Conservation (phyloP, 2,797 vertebrate species). For the Syndactyla subalaris region DNA sequence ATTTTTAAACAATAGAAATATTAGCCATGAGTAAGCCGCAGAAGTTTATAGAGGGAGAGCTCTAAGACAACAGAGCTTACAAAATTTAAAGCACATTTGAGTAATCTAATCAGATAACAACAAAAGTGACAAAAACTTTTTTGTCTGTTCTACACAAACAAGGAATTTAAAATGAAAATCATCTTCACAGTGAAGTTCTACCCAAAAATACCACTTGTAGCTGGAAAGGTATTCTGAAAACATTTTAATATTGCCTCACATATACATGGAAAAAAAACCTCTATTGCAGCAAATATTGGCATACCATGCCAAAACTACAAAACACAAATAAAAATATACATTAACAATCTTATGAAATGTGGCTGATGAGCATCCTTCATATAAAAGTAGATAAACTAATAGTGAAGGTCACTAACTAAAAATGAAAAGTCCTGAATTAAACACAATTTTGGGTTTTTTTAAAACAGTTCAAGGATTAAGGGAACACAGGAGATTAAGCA, state of each 20-base stretch:
- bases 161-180: not conserved
- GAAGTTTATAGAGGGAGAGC: not conserved
- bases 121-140: accelerated
- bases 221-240: not conserved
- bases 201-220: not conserved
- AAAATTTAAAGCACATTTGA: not conserved
- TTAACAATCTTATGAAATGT: not conserved
- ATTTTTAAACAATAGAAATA: not conserved
- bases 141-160: not conserved
- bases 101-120: not conserved
- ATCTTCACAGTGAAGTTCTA: not conserved
- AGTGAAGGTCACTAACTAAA: accelerated
- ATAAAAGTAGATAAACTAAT: not conserved
- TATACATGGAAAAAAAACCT: not conserved
- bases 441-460: not conserved
- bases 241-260: not conserved
- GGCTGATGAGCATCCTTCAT: not conserved
- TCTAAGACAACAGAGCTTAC: not conserved
- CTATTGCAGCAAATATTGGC: not conserved
- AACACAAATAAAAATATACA: not conserved
- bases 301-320: not conserved
- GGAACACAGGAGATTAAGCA: not conserved
- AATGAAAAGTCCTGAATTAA: not conserved
- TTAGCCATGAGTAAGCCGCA: not conserved
- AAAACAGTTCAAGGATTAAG: not conserved